Percentiles rank a stretch among this genome's conserved stretches.
Conservation (phyloP, 2,797 vertebrate species). For the Manis crassicaudata region DNA sequence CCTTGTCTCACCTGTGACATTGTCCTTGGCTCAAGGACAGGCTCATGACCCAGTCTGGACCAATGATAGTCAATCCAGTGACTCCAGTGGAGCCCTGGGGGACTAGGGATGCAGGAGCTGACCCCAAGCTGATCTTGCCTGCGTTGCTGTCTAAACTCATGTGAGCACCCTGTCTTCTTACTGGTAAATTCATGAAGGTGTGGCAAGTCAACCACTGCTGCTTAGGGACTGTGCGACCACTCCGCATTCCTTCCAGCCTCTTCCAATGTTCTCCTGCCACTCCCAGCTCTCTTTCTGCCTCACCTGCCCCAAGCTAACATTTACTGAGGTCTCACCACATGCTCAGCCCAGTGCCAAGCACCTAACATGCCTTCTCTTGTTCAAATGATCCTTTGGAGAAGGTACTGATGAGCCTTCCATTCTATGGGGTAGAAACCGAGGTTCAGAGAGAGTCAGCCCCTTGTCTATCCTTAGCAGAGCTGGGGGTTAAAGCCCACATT, state of each 20-base stretch:
- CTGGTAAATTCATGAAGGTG: too few species aligned
- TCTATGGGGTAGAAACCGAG: neutral
- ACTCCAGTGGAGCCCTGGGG: neutral
- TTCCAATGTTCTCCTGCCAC: accelerated
- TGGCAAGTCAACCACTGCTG: neutral
- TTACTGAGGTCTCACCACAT: accelerated
- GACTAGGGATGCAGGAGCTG: accelerated
- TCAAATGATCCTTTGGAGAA: neutral
- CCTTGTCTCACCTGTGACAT: neutral
- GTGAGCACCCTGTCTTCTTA: accelerated
- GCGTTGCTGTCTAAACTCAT: neutral
- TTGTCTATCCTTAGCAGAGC: neutral
- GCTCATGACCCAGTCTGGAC: neutral
- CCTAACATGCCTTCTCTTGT: neutral
- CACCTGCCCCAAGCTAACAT: neutral
- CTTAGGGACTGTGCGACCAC: neutral
- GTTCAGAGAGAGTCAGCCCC: neutral
- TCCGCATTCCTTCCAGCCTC: neutral
- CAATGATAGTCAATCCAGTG: neutral
- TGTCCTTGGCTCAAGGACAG: neutral
- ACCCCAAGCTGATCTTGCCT: neutral
- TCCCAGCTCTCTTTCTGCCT: neutral
- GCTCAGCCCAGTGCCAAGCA: neutral
- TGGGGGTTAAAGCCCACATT: neutral
- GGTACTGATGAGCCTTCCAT: neutral